Evolutionary conservation across 2,113 vertebrate species (phyloP).

Genomic region (Scophthalmus maximus): DNA sequence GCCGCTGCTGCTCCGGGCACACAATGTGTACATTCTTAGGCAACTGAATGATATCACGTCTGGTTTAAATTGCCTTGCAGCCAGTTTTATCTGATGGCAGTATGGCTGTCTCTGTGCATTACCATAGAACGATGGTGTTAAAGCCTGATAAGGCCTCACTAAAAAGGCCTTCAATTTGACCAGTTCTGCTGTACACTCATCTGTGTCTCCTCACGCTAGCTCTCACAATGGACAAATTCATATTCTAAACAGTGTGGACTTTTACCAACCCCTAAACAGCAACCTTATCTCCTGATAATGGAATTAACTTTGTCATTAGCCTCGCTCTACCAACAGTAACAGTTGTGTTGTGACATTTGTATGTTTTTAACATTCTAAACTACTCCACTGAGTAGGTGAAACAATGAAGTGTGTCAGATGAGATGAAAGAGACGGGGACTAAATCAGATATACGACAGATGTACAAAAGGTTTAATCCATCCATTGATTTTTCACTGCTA

Average conservation of each 20-base stretch:
- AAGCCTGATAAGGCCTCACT: conserved; percentile 59
- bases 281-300: conserved; percentile 1
- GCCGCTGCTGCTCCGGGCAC: conserved; percentile 12
- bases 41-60: conserved; percentile 65
- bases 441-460: not conserved
- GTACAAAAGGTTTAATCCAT: not conserved
- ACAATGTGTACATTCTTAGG: conserved; percentile 67
- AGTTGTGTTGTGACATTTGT: not conserved
- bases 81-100: conserved; percentile 66
- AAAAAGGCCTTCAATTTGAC: conserved; percentile 32
- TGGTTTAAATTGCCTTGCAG: conserved; percentile 62
- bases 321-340: not conserved
- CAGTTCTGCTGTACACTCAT: conserved; percentile 8
- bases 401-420: not conserved
- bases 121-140: conserved; percentile 47
- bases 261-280: not conserved
- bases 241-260: conserved; percentile 18
- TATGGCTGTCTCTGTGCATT: conserved; percentile 43
- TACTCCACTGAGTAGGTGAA: not conserved
- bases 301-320: conserved; percentile 9
- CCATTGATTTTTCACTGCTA: not conserved
- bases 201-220: conserved; percentile 13
- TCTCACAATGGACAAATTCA: conserved; percentile 24
- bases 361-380: not conserved
- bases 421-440: not conserved